A percentile compares a stretch with the other conserved stretches of the same genome.
Conservation (phyloP, 2,797 vertebrate species). For the Chanos chanos region DNA sequence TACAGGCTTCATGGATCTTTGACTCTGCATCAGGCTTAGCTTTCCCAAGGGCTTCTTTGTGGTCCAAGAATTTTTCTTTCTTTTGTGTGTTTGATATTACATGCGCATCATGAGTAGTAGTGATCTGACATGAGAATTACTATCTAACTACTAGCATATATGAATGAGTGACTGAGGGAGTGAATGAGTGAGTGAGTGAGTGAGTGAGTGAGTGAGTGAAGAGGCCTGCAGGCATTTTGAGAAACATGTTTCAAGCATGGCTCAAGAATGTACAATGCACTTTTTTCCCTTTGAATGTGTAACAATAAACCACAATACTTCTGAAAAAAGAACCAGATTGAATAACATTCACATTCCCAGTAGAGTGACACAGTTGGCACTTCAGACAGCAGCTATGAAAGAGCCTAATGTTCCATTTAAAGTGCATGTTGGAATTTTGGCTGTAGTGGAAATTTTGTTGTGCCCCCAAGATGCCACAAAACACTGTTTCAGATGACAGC, state of each 20-base stretch:
- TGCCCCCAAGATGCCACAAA: not conserved
- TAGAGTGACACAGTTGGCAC: too few relatives aligned
- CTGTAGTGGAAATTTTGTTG: not conserved
- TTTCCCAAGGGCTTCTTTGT: slow-evolving; percentile 39
- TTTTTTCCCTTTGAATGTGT: not conserved
- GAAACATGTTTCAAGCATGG: too few relatives aligned
- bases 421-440: not conserved
- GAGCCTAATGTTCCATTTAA: not conserved
- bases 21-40: slow-evolving; percentile 14
- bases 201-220: too few relatives aligned
- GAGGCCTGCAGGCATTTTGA: too few relatives aligned
- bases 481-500: not conserved
- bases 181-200: too few relatives aligned
- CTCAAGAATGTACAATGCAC: too few relatives aligned
- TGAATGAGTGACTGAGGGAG: too few relatives aligned
- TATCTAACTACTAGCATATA: not conserved
- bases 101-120: not conserved
- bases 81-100: not conserved
- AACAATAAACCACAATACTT: too few relatives aligned
- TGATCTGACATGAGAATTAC: not conserved
- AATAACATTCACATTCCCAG: too few relatives aligned
- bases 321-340: too few relatives aligned
- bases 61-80: slow-evolving; percentile 1
- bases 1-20: slow-evolving; percentile 4
- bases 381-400: not conserved